Base-by-base conservation (phyloP, 2,113 vertebrate genomes). In the Pelvicachromis taeniatus region DNA sequence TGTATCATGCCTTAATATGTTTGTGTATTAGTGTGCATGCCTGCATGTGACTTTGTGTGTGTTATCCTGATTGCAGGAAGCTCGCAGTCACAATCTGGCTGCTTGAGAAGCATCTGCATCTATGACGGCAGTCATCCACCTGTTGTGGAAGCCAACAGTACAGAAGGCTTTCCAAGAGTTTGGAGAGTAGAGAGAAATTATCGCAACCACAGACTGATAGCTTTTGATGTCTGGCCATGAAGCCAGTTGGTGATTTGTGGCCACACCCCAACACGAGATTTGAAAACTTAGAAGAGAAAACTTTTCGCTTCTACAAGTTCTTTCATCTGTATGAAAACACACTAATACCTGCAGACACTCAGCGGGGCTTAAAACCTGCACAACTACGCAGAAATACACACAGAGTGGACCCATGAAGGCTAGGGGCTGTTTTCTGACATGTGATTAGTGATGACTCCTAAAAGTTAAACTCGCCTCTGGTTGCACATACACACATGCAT, bases 151-250 rank as follows among this genome's bases (percentile, higher is more conserved):
- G 84, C 88, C 90, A 87, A 70, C 53, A 42, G 78, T 40, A 45
- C 56, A 8, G 78, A 87, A 75, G 83, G 83, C 54, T 87, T 78
- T 89, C 89, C 85, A 89, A 83, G 85, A 89, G 81, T 82, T 84
- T 42, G 85, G 84, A 65, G 52, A 73, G 83, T 17, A 42, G 82
- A 54, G 48, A 14, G 19, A 23, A 63, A 84, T 89, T 33, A 87
- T 82, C 79, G 73, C 80, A 80, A 84, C 87, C 55, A 63, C 86
- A 84, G 78, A 81, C 55, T 81, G 89, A 90, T 82, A 11, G 78
- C 81, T 86, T 91, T 82, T 87, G 83, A 91, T 92, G 91, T 91
- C 33, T 52, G 85, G 81, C 90, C 88, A 87, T 81, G 85, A 61
- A 77, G 80, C 40, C 85, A 26, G 86, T 53, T 29, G 88, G 85